phyloP scores from a whole-genome alignment of 1,140 invertebrate species.

The Lordiphosa mommai region DNA sequence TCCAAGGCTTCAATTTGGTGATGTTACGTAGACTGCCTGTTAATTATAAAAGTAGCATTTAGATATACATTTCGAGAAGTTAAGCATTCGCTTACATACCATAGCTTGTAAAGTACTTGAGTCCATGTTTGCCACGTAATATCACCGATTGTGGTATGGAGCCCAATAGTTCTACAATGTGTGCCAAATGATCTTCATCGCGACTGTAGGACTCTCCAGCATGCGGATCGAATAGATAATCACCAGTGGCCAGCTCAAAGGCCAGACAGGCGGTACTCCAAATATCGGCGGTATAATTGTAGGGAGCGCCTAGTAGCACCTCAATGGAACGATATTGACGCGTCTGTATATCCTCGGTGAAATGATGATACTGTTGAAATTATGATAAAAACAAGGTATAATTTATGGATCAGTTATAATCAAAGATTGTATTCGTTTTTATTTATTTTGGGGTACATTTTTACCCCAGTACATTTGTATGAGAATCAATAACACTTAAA shows the following conservation, averaged over 20 bases:
- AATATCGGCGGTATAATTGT: slow-evolving; percentile 97
- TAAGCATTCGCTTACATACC: slow-evolving; percentile 76
- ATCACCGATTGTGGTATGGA: slow-evolving; percentile 88
- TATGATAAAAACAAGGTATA: not conserved
- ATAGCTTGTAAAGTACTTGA: slow-evolving; percentile 79
- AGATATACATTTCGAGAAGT: not conserved
- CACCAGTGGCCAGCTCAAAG: slow-evolving; percentile 98
- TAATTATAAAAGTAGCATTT: not conserved
- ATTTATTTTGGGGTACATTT: no score
- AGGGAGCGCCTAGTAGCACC: slow-evolving; percentile 94
- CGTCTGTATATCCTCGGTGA: slow-evolving; percentile 94
- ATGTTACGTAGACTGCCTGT: slow-evolving; percentile 93
- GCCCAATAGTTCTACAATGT: slow-evolving; percentile 98
- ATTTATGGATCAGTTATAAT: no score
- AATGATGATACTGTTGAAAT: slow-evolving; percentile 72
- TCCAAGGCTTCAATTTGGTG: slow-evolving; percentile 96
- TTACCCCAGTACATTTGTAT: no score
- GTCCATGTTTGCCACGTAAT: slow-evolving; percentile 73
- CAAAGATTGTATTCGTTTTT: no score
- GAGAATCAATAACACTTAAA: no score
- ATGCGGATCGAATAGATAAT: slow-evolving; percentile 99
- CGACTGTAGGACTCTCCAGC: slow-evolving; percentile 90
- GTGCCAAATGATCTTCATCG: slow-evolving; percentile 99
- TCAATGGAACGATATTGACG: slow-evolving; percentile 98
- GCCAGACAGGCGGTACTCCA: slow-evolving; percentile 99